Evolutionary conservation across 2,113 vertebrate genomes (phyloP).

Genomic region (Felis catus): DNA sequence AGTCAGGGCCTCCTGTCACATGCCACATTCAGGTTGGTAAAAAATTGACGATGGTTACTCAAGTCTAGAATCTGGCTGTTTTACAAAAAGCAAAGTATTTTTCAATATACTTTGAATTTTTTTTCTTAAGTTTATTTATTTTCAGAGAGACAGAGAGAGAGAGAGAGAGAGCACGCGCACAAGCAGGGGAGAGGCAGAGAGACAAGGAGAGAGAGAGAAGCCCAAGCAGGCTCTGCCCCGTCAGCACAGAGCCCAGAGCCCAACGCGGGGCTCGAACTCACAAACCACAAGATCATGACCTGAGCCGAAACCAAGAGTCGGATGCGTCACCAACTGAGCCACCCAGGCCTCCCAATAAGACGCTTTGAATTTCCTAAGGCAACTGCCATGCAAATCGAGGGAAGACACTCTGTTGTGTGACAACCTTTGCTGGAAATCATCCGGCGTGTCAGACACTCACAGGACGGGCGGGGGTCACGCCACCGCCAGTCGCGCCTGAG

Average conservation of each 20-base stretch:
- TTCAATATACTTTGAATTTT: background rate
- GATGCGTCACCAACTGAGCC: too few species aligned
- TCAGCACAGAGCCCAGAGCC: too few species aligned
- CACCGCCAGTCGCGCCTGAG: background rate
- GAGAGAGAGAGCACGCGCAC: too few species aligned
- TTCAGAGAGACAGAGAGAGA: too few species aligned
- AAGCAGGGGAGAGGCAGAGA: too few species aligned
- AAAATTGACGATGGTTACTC: background rate
- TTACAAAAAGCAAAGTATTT: background rate
- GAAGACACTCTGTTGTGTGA: background rate
- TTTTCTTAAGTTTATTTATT: too few species aligned
- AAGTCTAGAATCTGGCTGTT: background rate
- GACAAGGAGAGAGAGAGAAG: too few species aligned
- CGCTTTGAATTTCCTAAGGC: background rate
- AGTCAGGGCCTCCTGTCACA: background rate
- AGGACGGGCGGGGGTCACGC: fast-evolving
- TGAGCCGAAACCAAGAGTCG: too few species aligned
- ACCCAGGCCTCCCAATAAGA: too few species aligned
- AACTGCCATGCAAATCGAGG: background rate
- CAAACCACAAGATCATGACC: too few species aligned
- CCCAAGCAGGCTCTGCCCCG: too few species aligned
- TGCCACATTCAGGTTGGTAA: background rate
- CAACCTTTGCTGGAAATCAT: background rate
- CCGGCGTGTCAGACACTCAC: background rate
- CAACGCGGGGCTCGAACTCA: too few species aligned